Conservation (phyloP, 2,797 vertebrate genomes). For the Tokudaia muenninki region DNA sequence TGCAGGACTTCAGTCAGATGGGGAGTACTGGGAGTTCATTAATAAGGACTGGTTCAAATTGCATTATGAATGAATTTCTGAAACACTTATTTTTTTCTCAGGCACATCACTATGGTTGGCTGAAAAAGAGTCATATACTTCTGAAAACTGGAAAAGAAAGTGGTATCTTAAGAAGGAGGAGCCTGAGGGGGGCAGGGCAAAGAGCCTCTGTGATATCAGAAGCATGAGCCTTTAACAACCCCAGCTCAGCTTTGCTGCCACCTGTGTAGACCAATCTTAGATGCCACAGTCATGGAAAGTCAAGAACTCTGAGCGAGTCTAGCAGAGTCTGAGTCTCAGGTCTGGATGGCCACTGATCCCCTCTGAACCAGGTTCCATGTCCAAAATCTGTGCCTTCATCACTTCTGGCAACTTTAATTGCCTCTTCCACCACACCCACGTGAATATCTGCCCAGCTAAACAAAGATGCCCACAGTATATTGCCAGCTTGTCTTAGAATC, state of each 20-base stretch:
- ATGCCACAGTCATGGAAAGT: neutral
- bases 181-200: too few species aligned
- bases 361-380: neutral
- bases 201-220: neutral
- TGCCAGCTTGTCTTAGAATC: neutral
- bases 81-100: constrained; percentile 81
- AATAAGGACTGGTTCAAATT: constrained; percentile 84
- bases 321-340: neutral
- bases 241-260: neutral
- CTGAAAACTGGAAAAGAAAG: constrained; percentile 72
- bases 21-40: constrained; percentile 85
- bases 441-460: constrained; percentile 2
- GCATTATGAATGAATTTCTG: constrained; percentile 82
- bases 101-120: constrained; percentile 58
- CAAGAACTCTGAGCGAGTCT: neutral
- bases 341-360: neutral
- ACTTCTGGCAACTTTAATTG: neutral
- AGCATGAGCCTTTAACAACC: neutral
- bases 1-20: constrained; percentile 85
- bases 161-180: neutral
- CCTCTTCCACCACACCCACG: neutral
- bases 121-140: constrained; percentile 77
- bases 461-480: neutral
- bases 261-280: neutral
- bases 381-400: neutral